A percentile compares a stretch with the other conserved stretches of the same genome.
Evolutionary conservation across 1,140 invertebrate species (phyloP).

Genomic region (Drosophila kikkawai): DNA sequence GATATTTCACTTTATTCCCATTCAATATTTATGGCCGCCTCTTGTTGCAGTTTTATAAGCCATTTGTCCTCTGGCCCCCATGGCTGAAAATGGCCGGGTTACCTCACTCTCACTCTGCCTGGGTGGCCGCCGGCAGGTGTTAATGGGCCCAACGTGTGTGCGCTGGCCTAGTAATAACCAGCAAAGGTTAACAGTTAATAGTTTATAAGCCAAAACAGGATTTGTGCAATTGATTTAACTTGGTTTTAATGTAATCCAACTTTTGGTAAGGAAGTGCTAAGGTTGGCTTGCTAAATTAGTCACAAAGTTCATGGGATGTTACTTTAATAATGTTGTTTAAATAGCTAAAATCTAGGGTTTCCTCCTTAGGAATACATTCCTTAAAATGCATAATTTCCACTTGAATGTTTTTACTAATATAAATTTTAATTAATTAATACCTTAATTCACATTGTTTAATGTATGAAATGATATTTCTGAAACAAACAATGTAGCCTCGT

Average conservation of each 20-base stretch:
- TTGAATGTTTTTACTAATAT: not conserved
- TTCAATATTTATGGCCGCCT: constrained; percentile 29
- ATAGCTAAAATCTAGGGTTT: not conserved
- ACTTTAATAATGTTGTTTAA: not conserved
- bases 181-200: constrained; percentile 3
- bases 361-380: not conserved
- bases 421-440: not conserved
- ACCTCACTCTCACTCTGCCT: not conserved
- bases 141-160: constrained; percentile 16
- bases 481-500: not conserved
- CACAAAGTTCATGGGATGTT: not conserved
- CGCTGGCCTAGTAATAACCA: not conserved
- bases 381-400: not conserved
- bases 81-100: not conserved
- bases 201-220: not conserved
- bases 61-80: constrained; percentile 18
- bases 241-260: not conserved
- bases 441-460: not conserved
- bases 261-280: not conserved
- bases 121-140: constrained; percentile 14
- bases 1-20: constrained; percentile 50
- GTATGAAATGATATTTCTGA: not conserved
- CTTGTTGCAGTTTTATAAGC: constrained; percentile 57
- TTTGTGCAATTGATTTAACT: not conserved
- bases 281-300: not conserved